Evolutionary conservation across 1,140 invertebrate species (phyloP), one percentile per base, ranked within the genome.

Genomic region (Drosophila gunungcola): DNA sequence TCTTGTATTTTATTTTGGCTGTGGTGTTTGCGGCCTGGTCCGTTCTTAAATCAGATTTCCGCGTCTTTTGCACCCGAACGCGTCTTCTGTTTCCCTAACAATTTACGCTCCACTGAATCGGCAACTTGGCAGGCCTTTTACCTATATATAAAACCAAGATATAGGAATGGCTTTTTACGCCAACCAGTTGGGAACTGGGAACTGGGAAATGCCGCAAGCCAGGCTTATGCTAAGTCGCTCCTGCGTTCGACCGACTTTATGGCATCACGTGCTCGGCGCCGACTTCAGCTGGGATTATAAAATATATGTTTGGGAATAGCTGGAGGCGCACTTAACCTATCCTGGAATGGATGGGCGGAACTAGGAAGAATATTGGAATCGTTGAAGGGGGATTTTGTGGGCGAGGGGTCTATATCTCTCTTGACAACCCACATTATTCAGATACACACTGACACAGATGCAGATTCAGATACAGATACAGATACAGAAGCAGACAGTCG

Each of bases 81-180:
- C 81, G 56, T 78, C 12, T 52, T 61, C 54, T 82, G 60, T 57
- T 73, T 83, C 73, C 58, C 45, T 61, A 68, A 75, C 43, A 77
- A 86, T 82, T 76, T 72, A 42, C 82, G 82, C 83, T 88, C 60
- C 77, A 77, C 21, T 80, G 77, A 77, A 11, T 75, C 63, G 46
- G 57, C 49, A 58, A 39, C 48, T 61, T 49, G 55, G 46, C 10
- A 43, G 54, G 46, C 56, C 43, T 42, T 58, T 58, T 7, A 48
- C 54, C 54, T 41, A 46, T 13, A 39, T 25, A 52, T 12, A 45
- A n/a, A 55, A 10, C 13, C 6, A 36, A 34, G 46, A 46, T 56
- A 16, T 63, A 38, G 48, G 39, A 46, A 16, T 27, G n/a, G 29
- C 68, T 53, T 65, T 52, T 65, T 52, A 32, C 60, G 48, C 61